Conservation (phyloP, 2,888 invertebrate genomes). For the Sarcophaga caerulescens region DNA sequence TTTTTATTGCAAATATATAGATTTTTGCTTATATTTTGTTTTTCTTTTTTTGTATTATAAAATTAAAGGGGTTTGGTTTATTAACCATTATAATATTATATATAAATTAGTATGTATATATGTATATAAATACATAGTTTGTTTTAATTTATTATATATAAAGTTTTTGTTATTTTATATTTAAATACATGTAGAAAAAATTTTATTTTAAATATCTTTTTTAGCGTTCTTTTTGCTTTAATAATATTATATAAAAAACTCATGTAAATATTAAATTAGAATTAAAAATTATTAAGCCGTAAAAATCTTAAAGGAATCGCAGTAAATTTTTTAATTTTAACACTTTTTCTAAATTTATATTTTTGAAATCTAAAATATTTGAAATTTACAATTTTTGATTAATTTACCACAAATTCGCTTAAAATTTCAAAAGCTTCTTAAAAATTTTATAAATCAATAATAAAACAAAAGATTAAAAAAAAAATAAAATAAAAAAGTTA, state of each 20-base stretch:
- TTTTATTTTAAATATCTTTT: constrained; percentile 50
- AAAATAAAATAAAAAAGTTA: constrained; percentile 6
- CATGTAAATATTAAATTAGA: not conserved
- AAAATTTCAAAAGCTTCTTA: not conserved
- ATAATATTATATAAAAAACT: not conserved
- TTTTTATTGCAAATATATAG: constrained; percentile 67
- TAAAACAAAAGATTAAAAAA: constrained; percentile 13
- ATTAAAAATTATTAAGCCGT: not conserved
- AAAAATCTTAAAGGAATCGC: constrained; percentile 15
- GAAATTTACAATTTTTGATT: not conserved
- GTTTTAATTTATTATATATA: constrained; percentile 52
- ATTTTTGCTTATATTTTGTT: constrained; percentile 48
- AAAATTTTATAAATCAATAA: not conserved
- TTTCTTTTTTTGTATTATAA: constrained; percentile 37
- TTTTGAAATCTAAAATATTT: not conserved
- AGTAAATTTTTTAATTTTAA: not conserved
- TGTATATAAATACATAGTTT: constrained; percentile 64
- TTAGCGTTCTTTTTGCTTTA: constrained; percentile 16
- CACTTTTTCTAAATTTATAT: too few species aligned
- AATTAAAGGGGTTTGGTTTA: constrained; percentile 52
- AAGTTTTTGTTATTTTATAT: constrained; percentile 43
- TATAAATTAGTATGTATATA: constrained; percentile 65
- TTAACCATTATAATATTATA: constrained; percentile 37
- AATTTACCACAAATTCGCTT: constrained; percentile 18
- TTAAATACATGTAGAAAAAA: constrained; percentile 61